phyloP scores from a whole-genome alignment of 92 coral and sea anemone species.

The Zoanthus solanderi region DNA sequence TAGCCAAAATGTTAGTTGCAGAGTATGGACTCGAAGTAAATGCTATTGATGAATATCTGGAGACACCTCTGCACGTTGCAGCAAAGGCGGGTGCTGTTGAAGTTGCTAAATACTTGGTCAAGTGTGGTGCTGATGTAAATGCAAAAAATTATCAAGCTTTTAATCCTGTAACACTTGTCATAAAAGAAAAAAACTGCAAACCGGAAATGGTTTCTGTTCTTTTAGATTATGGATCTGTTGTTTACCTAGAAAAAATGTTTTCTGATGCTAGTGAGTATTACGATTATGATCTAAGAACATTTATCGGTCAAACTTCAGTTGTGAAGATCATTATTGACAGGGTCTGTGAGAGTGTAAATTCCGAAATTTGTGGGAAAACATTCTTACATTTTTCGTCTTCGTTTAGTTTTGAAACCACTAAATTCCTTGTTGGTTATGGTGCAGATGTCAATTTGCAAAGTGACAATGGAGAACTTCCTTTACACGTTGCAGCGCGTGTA shows the following conservation, averaged over 20 bases:
- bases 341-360: not conserved
- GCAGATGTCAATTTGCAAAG: slow-evolving; percentile 38
- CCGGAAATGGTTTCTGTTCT: not conserved
- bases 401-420: slow-evolving; percentile 17
- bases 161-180: not conserved
- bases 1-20: not conserved
- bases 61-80: not conserved
- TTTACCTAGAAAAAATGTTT: not conserved
- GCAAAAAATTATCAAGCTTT: not conserved
- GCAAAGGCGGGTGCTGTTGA: not conserved
- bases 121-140: not conserved
- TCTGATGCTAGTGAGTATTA: not conserved
- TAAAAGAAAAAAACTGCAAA: not conserved
- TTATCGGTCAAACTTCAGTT: slow-evolving; percentile 2
- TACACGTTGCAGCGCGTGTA: not conserved
- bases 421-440: slow-evolving; percentile 18
- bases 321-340: slow-evolving; percentile 9
- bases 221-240: not conserved
- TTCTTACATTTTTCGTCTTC: slow-evolving; percentile 13
- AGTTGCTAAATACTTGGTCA: not conserved
- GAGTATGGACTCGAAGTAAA: not conserved
- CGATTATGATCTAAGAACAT: not conserved
- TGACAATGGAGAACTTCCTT: slow-evolving; percentile 8
- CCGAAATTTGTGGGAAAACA: slow-evolving; percentile 9
- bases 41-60: not conserved